Evolutionary conservation across 35 echinoderm and acorn worm genomes (phyloP), one percentile per base, ranked within the genome.

Genomic region (Eucidaris tribuloides): DNA sequence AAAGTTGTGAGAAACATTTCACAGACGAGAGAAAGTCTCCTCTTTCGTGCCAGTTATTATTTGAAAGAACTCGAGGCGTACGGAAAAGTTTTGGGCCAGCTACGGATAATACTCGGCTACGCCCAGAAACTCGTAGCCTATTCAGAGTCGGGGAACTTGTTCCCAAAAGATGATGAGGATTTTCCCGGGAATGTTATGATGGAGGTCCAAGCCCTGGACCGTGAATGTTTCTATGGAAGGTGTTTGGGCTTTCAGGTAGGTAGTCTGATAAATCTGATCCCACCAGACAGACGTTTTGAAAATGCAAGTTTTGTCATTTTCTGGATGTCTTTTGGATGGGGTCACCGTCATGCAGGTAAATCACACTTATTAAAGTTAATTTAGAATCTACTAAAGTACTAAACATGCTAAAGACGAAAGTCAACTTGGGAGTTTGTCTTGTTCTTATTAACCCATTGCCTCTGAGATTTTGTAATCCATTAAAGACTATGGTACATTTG

Each of bases 151-250:
- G 83, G 84, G 20, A 81, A 92, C 15, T 76, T 99, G 20, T 99
- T 99, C 60, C 90, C 90, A 24, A 89, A 82, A 45, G 74, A 84
- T 14, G 42, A 87, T 38, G 87, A 91, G 19, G 82, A 93, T 41
- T 89, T 99, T 50, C 96, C 96, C 19, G 45, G 83, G 7, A 83
- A 90, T 23, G 85, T 93, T 18, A 84, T 93, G 79, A 34, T 99
- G 54, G 86, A 92, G 62, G 74, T 92, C 37, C 90, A 99, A 54
- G 91, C 96, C 5, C 55, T 99, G 65, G 90, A 99, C 60, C 86
- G 96, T 66, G 96, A 99, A 41, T 99, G 96, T 46, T 99, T 99
- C 61, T 99, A 93, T 76, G 96, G 96, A 3, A 64, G 96, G 39
- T 93, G 90, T 62, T 83, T 99, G 5, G 96, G 96, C 2, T 99